Evolutionary conservation across 2,888 invertebrate species (phyloP), one percentile per base, ranked within the genome.

Genomic region (Scaptomyza cyrtandrae): DNA sequence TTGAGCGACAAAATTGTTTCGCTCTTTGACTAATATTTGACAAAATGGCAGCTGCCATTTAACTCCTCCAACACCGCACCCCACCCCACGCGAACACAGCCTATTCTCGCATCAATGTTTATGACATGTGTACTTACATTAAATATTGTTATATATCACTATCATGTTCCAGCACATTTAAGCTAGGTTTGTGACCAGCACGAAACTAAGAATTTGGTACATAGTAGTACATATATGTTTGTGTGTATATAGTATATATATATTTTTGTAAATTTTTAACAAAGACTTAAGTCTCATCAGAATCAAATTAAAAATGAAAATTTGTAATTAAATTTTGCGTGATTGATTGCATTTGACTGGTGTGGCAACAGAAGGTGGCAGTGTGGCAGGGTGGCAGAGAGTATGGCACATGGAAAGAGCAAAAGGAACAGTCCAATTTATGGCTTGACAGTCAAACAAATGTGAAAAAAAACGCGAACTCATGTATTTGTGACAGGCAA

Each of bases 301-400:
- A 75, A 63, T 60, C 50, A 68, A 68, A 75, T 67, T 75, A 72
- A 75, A 71, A 72, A 65, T 41, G 56, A 57, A 27, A 27, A 46
- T 27, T 61, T 88, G 74, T 82, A 82, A 88, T 88, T 82, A 88
- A 88, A 88, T 86, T 83, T 71, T 71, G 63, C 63, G 74, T 82
- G 88, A 82, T 82, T 82, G 82, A 82, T 82, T 88, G 88, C 80
- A 86, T 69, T 88, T 64, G 77, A 60, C 66, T 56, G 62, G 44
- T 16, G 41, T 41, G 62, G 44, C n/a, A 52, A 14, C 24, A 33
- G 57, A n/a, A 7, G 44, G 27, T 27, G 11, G 14, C 14, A 6
- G 14, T 16, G 13, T 35, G 16, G 19, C 43, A 14, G 19, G 19
- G 14, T 16, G 39, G 35, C 35, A 35, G 7, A 5, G 3, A n/a